Conservation (phyloP, 2,888 invertebrate genomes). For the Drosophila setosimentum region DNA sequence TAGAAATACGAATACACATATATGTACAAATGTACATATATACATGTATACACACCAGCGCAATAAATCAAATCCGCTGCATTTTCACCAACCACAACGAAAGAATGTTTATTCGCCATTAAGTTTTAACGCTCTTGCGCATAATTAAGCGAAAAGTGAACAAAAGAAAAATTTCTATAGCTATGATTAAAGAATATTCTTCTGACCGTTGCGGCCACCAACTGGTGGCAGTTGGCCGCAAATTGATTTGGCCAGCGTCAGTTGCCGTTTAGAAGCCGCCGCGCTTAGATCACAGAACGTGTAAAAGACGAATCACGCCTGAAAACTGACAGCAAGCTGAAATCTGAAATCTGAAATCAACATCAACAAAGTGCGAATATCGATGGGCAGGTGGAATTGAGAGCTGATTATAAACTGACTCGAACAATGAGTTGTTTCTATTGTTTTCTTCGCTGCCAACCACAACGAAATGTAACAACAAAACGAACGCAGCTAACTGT, state of each 20-base stretch:
- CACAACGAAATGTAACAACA: constrained; percentile 63
- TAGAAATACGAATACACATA: background rate
- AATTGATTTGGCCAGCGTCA: constrained; percentile 76
- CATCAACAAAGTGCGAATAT: constrained; percentile 67
- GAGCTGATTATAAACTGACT: constrained; percentile 17
- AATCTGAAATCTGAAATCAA: constrained; percentile 26
- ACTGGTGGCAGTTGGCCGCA: constrained; percentile 27
- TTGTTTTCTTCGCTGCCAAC: constrained; percentile 37
- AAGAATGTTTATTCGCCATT: constrained; percentile 74
- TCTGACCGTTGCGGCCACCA: constrained; percentile 30
- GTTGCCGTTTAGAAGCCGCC: constrained; percentile 77
- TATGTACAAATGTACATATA: background rate
- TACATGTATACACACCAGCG: constrained; percentile 4
- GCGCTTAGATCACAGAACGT: constrained; percentile 65
- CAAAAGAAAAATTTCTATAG: constrained; percentile 73
- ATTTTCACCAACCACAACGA: constrained; percentile 67
- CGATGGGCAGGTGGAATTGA: constrained; percentile 54
- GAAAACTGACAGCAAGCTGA: constrained; percentile 20
- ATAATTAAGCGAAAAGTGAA: constrained; percentile 75
- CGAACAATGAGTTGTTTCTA: constrained; percentile 47
- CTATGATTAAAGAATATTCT: constrained; percentile 68
- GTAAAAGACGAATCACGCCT: constrained; percentile 1
- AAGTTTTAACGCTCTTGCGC: constrained; percentile 76
- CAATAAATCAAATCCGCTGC: constrained; percentile 61
- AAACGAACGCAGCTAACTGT: constrained; percentile 58